These are phyloP conservation scores for Hydrotaea diabolus DNA, from an alignment of 2,888 invertebrate species.

Conservation along the genomic window DNA sequence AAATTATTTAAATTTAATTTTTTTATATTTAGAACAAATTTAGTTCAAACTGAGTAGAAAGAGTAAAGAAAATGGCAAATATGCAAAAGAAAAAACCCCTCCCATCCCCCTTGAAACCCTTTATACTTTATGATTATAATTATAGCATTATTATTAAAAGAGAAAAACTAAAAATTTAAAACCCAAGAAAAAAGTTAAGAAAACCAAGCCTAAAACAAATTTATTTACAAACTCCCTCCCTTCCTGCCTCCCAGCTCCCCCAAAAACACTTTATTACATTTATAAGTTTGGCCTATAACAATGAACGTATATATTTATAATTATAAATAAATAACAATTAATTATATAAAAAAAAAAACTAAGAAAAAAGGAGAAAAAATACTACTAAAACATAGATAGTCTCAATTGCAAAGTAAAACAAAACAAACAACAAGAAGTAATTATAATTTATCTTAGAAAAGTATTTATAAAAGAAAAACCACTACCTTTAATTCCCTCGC, in stretches of 20 bases:
- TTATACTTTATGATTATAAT: constrained; percentile 49
- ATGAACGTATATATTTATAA: constrained; percentile 16
- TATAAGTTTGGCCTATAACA: constrained; percentile 55
- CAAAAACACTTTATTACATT: constrained; percentile 60
- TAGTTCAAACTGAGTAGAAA: constrained; percentile 72
- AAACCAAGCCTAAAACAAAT: not conserved
- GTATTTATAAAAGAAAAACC: constrained; percentile 56
- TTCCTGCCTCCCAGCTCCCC: not conserved
- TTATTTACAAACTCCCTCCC: too few species aligned
- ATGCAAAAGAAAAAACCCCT: not conserved
- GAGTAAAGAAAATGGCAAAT: constrained; percentile 41
- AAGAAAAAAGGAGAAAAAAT: constrained; percentile 21
- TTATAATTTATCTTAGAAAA: constrained; percentile 53
- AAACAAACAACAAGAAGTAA: constrained; percentile 53
- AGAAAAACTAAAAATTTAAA: constrained; percentile 5
- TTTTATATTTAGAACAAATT: constrained; percentile 77
- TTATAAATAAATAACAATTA: constrained; percentile 43
- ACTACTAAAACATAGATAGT: constrained; percentile 61
- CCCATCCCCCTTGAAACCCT: too few species aligned
- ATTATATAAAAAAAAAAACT: constrained; percentile 9
- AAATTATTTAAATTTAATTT: constrained; percentile 65
- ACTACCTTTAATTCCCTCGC: not conserved
- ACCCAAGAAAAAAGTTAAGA: too few species aligned
- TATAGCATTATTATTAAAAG: constrained; percentile 38
- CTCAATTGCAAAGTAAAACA: constrained; percentile 58